These are phyloP conservation scores for Tetragonula carbonaria DNA, from an alignment of 2,888 invertebrate genomes.

Conservation along the genomic window DNA sequence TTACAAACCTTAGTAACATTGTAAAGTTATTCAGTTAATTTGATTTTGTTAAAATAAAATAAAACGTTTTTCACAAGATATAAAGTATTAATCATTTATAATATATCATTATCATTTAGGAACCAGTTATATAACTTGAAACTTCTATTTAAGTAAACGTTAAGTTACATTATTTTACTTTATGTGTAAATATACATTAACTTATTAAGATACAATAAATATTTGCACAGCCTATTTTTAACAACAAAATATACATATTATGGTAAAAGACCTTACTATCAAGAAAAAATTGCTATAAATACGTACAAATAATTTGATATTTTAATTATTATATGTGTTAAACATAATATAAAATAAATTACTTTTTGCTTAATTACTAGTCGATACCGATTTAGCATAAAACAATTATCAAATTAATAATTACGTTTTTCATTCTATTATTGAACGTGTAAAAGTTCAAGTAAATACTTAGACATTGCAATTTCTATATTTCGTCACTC, in stretches of 20 bases:
- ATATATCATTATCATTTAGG: conserved; percentile 4
- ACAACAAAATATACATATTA: conserved; percentile 29
- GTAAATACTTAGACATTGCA: conserved; percentile 6
- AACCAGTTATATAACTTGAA: conserved; percentile 5
- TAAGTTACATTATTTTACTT: conserved; percentile 23
- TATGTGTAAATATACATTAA: conserved; percentile 31
- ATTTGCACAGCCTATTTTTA: conserved; percentile 52
- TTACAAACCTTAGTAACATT: conserved; percentile 16
- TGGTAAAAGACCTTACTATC: conserved; percentile 12
- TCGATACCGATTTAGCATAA: conserved; percentile 17
- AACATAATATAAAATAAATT: conserved; percentile 23
- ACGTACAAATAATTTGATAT: conserved; percentile 13
- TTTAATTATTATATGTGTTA: conserved; percentile 5
- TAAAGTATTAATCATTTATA: not conserved
- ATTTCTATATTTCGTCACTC: conserved; percentile 7
- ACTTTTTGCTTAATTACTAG: conserved; percentile 12
- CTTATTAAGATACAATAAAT: conserved; percentile 54
- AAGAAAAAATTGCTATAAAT: conserved; percentile 19
- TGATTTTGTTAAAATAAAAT: conserved; percentile 6
- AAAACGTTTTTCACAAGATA: not conserved
- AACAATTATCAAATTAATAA: conserved; percentile 25
- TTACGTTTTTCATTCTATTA: conserved; percentile 14
- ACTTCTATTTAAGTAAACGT: conserved; percentile 18
- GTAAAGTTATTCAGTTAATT: conserved; percentile 6
- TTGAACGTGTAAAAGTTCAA: conserved; percentile 20